Evolutionary conservation across 1,140 invertebrate genomes (phyloP), one percentile per base, ranked within the genome.

Genomic region (Micrasema longulum): DNA sequence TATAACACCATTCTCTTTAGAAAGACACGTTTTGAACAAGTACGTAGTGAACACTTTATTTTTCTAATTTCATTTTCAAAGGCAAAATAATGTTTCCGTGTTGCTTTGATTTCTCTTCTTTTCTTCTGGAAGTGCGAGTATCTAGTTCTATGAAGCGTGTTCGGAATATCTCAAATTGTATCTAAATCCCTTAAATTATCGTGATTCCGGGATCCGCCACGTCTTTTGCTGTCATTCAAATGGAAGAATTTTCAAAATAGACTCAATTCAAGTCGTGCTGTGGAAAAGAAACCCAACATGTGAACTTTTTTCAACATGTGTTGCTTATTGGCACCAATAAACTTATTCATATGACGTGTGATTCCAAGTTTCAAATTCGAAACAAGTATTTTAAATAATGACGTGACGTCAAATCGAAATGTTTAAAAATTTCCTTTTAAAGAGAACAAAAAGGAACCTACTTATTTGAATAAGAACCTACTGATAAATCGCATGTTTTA

Each of bases 161-260:
- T 5, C n/a, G 45, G 60, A 41, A 66, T 72, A 72, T 72, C 70
- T 67, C 62, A 66, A 72, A 72, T 72, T 72, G 70, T 72, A 72
- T 72, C 63, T 72, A 60, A 65, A 72, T 55, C 70, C 63, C 16
- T 53, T n/a, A 50, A 18, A 68, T 26, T 55, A 55, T 55, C 38
- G 35, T 26, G 10, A 23, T 31, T 35, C 20, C 31, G 20, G 50
- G 14, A 16, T 55, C 10, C 18, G 6, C 48, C 45, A 38, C 55
- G 12, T 60, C 38, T 41, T 60, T 60, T 38, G 35, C 11, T 31
- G 55, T 60, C 55, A 60, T 22, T 60, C 55, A 18, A n/a, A 38
- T 38, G 36, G 55, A 60, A 41, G 2, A 6, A 60, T 60, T 14
- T 60, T 38, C 41, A 38, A 41, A 60, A 41, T 14, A 52, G 48